Evolutionary conservation across 2,113 vertebrate genomes (phyloP).

Genomic region (Oreocharis arfaki): DNA sequence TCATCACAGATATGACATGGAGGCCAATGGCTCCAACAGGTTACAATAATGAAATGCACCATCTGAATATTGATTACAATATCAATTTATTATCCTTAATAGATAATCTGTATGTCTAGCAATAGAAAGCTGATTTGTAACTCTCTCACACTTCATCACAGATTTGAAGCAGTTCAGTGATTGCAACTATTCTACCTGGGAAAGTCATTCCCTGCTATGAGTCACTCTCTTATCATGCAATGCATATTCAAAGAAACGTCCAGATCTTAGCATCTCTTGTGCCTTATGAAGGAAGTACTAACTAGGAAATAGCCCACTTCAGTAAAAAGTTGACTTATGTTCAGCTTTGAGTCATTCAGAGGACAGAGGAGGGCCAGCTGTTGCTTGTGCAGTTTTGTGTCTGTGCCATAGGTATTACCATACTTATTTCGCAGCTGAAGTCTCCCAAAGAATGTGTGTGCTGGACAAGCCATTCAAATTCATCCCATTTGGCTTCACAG

Average conservation of each 20-base stretch:
- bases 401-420: not conserved
- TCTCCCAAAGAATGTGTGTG: not conserved
- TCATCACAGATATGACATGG: not conserved
- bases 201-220: not conserved
- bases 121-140: not conserved
- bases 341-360: not conserved
- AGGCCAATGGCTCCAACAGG: not conserved
- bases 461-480: not conserved
- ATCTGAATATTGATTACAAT: not conserved
- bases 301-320: not conserved
- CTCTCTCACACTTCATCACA: not conserved
- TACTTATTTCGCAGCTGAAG: not conserved
- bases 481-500: not conserved
- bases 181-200: not conserved
- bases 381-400: not conserved
- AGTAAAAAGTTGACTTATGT: fast-evolving
- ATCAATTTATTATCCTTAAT: not conserved
- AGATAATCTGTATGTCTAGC: not conserved
- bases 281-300: not conserved
- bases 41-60: not conserved
- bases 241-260: not conserved
- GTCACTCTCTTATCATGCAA: not conserved
- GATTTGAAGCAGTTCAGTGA: not conserved
- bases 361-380: not conserved
- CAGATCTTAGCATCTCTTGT: not conserved